Evolutionary conservation across 2,888 invertebrate genomes (phyloP).

Genomic region (Mimachlamys varia): DNA sequence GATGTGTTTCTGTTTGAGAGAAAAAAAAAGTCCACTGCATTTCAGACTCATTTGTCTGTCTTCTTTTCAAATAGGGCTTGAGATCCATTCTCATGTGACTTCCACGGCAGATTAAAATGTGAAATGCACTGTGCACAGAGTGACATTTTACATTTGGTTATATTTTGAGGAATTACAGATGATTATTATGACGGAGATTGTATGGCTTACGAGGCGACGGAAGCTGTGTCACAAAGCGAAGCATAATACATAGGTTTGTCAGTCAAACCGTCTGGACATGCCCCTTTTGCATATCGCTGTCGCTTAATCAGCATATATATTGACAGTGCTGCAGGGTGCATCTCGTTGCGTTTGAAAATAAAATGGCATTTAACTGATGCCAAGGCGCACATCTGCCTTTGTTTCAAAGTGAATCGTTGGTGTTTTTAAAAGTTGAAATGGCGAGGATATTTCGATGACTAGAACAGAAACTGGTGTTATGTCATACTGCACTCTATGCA

Average conservation of each 20-base stretch:
- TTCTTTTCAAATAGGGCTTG: neutral
- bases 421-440: neutral
- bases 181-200: neutral
- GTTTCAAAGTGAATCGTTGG: neutral
- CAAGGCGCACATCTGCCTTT: neutral
- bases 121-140: neutral
- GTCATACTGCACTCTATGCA: neutral
- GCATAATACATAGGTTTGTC: constrained; percentile 11
- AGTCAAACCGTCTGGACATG: neutral
- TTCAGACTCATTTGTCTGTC: constrained; percentile 28
- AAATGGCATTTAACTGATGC: neutral
- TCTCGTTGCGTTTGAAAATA: neutral
- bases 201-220: neutral
- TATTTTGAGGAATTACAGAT: constrained; percentile 25
- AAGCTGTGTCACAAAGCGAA: neutral
- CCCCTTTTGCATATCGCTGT: constrained; percentile 29
- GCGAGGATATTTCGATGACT: neutral
- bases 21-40: neutral
- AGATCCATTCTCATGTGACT: neutral
- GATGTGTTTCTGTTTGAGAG: neutral
- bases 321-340: constrained; percentile 22
- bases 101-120: neutral
- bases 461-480: neutral
- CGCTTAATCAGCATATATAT: neutral
- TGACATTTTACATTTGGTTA: constrained; percentile 24